A percentile compares a stretch with the other conserved stretches of the same genome.
Conservation (phyloP, 2,113 vertebrate species). For the Empidonax traillii region DNA sequence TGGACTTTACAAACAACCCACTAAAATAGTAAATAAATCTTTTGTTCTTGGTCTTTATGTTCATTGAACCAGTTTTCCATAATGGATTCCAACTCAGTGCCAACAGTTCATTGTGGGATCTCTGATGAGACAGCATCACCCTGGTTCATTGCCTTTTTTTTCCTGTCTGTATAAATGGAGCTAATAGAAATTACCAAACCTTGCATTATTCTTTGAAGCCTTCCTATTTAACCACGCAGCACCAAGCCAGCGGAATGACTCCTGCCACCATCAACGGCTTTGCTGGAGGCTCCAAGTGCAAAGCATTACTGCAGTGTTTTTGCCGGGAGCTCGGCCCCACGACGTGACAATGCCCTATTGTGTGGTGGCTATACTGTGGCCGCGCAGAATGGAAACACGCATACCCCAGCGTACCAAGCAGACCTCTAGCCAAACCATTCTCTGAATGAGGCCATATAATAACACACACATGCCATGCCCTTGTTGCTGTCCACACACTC, state of each 20-base stretch:
- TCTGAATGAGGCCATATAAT: background rate
- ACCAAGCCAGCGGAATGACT: background rate
- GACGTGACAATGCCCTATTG: background rate
- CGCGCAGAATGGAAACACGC: background rate
- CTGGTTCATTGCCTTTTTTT: background rate
- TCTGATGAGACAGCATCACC: background rate
- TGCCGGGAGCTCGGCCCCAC: fast-evolving
- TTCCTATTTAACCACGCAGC: background rate
- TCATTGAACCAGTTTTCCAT: slow-evolving; percentile 7
- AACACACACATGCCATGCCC: background rate
- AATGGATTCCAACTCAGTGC: background rate
- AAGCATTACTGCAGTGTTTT: background rate
- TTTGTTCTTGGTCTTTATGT: slow-evolving; percentile 5
- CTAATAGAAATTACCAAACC: background rate
- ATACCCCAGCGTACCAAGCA: background rate
- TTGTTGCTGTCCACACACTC: fast-evolving
- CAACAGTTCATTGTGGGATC: background rate
- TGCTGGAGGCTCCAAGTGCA: background rate
- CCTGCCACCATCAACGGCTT: background rate
- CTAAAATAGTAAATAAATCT: background rate
- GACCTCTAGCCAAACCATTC: fast-evolving
- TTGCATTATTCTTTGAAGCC: background rate
- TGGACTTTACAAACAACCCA: background rate
- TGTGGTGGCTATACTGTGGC: background rate
- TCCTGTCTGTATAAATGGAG: background rate